Evolutionary conservation across 2,888 invertebrate genomes (phyloP), one percentile per base, ranked within the genome.

Genomic region (Hermaeophaga mercurialis): DNA sequence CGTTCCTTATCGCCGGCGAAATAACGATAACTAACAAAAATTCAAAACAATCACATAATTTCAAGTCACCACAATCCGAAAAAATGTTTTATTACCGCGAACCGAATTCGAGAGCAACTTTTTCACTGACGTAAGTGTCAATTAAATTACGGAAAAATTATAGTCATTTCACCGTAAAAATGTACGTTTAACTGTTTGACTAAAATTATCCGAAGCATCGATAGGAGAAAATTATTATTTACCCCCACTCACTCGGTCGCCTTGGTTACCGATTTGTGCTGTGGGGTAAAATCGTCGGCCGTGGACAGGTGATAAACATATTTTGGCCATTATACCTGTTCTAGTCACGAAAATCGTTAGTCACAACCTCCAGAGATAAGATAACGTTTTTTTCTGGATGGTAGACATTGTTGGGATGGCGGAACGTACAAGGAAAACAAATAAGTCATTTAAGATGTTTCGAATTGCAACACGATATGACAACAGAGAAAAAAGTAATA

Each of bases 231-330:
- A 46, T 52, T 34, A 41, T 52, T 47, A 48, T 54, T 52, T 49
- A 19, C 50, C 54, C 38, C 56, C 55, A 53, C 59, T 59, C 55
- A 24, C 34, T 53, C 33, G 59, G 60, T 60, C 59, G 63, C 58
- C 45, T n/a, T 44, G 48, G 62, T 33, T 47, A 63, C 60, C 41
- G 36, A 52, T 63, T 60, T 50, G 47, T 22, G 33, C n/a, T 54
- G 54, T 44, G 52, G 57, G 61, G 57, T 61, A 57, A 39, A 59
- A 43, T 54, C 56, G 59, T 55, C 45, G 55, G 45, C 47, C 43
- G 38, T 43, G 44, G 44, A 38, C 46, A 28, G 53, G 47, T 22
- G 36, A 47, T 24, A 33, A 46, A 36, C 34, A 47, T 36, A 36
- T 47, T 24, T 34, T 24, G 22, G 36, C 5, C 22, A 36, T 22